phyloP scores from a whole-genome alignment of 2,888 invertebrate species.

The Theodoxus fluviatilis region DNA sequence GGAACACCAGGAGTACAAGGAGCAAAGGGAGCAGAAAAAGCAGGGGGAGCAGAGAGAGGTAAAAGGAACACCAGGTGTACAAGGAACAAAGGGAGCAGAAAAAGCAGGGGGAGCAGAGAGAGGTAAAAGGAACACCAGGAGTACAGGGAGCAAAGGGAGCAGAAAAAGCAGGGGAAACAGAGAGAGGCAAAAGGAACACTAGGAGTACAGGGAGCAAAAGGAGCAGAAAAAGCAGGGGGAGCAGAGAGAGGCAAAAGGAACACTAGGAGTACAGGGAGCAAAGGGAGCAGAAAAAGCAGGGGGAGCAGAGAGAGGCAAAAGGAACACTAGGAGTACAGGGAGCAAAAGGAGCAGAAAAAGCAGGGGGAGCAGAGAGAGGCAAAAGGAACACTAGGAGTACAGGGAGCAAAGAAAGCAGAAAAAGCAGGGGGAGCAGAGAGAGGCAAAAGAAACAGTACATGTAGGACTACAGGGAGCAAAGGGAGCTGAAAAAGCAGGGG shows the following conservation, averaged over 20 bases:
- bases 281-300: neutral
- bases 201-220: neutral
- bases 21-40: neutral
- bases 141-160: neutral
- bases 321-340: no score
- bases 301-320: neutral
- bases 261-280: neutral
- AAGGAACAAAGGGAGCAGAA: neutral
- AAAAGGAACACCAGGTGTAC: no score
- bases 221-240: neutral
- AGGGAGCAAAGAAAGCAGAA: neutral
- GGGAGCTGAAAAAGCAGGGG: neutral
- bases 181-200: neutral
- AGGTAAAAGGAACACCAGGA: no score
- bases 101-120: neutral
- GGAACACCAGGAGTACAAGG: no score
- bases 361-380: no score
- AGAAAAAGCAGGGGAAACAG: slow-evolving; percentile 1
- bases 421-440: neutral
- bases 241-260: neutral
- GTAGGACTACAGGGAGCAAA: no score
- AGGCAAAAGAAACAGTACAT: no score
- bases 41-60: neutral
- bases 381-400: no score
- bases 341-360: no score